Conservation (phyloP, 2,113 vertebrate genomes). For the Entomyzon cyanotis region DNA sequence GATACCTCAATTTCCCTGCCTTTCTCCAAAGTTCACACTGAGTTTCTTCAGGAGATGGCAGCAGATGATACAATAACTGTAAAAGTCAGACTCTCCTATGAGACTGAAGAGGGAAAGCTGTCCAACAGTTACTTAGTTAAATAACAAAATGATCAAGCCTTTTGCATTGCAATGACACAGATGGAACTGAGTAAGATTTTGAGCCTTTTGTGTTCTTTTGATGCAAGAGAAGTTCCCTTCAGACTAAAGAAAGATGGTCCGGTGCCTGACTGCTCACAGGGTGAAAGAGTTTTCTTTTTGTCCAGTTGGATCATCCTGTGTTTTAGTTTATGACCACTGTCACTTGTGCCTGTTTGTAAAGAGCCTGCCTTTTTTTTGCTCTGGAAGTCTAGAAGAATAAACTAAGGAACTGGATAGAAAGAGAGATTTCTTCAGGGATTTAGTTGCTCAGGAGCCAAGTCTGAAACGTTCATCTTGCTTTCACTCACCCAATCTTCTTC, state of each 20-base stretch:
- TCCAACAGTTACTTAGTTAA: neutral
- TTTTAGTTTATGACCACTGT: neutral
- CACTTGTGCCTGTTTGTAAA: neutral
- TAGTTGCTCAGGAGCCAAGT: neutral
- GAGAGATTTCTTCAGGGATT: neutral
- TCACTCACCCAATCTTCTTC: neutral
- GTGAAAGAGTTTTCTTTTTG: neutral
- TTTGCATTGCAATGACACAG: neutral
- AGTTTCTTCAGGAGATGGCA: slow-evolving; percentile 41
- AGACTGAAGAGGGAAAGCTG: neutral
- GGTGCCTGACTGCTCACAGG: neutral
- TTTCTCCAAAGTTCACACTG: neutral
- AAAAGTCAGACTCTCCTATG: neutral
- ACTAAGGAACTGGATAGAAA: neutral
- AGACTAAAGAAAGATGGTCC: neutral
- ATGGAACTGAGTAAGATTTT: neutral
- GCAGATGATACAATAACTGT: slow-evolving; percentile 4
- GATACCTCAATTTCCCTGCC: neutral
- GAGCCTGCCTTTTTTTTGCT: neutral
- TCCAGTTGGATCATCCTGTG: neutral
- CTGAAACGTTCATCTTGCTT: neutral
- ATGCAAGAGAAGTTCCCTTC: neutral
- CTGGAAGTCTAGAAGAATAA: neutral
- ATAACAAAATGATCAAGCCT: neutral
- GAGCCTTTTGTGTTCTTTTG: neutral